These are phyloP conservation scores for Athene noctua DNA, from an alignment of 2,113 vertebrate genomes.

Conservation along the genomic window DNA sequence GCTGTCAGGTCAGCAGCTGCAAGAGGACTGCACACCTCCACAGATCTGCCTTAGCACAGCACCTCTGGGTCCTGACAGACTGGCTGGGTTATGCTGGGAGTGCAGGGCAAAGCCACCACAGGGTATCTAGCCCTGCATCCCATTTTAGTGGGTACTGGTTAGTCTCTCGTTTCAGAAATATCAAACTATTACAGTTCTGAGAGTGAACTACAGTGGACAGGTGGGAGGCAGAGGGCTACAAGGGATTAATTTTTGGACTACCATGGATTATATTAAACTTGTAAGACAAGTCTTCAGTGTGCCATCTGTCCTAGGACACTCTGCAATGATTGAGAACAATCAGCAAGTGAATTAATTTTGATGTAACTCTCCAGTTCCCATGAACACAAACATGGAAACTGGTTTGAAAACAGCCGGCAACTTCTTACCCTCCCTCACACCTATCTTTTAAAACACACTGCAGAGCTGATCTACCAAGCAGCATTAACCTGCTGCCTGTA, in stretches of 20 bases:
- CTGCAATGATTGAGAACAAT: background rate
- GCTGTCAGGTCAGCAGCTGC: background rate
- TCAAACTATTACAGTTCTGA: background rate
- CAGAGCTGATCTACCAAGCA: background rate
- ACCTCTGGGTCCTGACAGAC: background rate
- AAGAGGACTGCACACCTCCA: background rate
- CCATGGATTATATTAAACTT: background rate
- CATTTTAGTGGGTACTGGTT: background rate
- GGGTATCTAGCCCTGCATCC: background rate
- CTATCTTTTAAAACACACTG: background rate
- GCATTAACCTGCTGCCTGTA: slow-evolving; percentile 5
- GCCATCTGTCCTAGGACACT: background rate
- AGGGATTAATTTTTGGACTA: background rate
- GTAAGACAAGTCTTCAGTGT: background rate
- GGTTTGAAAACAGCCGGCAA: background rate
- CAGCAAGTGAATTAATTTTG: background rate
- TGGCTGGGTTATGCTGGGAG: background rate
- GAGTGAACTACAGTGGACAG: background rate
- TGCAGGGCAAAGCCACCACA: background rate
- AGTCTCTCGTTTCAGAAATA: background rate
- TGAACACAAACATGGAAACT: background rate
- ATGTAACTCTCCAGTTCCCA: background rate
- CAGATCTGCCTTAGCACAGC: background rate
- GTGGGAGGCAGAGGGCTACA: background rate
- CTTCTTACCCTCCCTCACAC: background rate